phyloP scores from a whole-genome alignment of 2,797 vertebrate species.

The Austrolebias charrua region DNA sequence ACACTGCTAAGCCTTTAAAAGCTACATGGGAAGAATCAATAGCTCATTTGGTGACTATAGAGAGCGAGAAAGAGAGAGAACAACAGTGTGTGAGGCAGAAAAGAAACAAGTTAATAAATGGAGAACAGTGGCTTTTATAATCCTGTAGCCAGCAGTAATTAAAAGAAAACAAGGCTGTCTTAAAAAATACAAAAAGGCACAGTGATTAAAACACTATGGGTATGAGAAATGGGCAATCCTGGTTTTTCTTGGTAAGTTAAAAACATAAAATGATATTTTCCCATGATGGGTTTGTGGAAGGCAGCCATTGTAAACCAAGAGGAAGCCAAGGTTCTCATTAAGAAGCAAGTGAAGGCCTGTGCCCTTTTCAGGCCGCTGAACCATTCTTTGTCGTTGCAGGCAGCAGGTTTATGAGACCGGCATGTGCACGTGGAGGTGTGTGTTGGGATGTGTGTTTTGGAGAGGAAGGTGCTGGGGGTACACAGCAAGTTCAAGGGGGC shows the following conservation, averaged over 20 bases:
- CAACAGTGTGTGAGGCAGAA: conserved; percentile 27
- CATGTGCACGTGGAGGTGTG: conserved; percentile 34
- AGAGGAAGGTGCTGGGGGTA: conserved; percentile 22
- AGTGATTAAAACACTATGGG: conserved; percentile 49
- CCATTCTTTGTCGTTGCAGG: conserved; percentile 67
- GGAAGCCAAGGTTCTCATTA: conserved; percentile 75
- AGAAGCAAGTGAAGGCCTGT: conserved; percentile 59
- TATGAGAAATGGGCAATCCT: conserved; percentile 39
- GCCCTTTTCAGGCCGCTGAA: conserved; percentile 77
- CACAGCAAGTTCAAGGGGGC: conserved; percentile 73
- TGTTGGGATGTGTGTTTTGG: not conserved
- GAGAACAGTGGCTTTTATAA: conserved; percentile 41
- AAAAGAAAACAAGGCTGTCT: conserved; percentile 35
- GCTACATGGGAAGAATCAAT: conserved; percentile 66
- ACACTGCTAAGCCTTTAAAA: conserved; percentile 65
- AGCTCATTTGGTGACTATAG: conserved; percentile 63
- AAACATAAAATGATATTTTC: conserved; percentile 51
- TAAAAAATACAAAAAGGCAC: conserved; percentile 44
- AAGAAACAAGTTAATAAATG: conserved; percentile 22
- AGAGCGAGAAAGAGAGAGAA: conserved; percentile 18
- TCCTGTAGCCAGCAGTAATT: conserved; percentile 33
- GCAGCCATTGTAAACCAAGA: conserved; percentile 56
- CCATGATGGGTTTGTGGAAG: conserved; percentile 45
- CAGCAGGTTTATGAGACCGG: conserved; percentile 70
- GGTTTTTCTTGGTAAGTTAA: conserved; percentile 28